Percentiles rank a stretch among this genome's conserved stretches.
These are phyloP conservation scores for Sebastes vulpes DNA, from an alignment of 2,797 vertebrate species.

Conservation along the genomic window DNA sequence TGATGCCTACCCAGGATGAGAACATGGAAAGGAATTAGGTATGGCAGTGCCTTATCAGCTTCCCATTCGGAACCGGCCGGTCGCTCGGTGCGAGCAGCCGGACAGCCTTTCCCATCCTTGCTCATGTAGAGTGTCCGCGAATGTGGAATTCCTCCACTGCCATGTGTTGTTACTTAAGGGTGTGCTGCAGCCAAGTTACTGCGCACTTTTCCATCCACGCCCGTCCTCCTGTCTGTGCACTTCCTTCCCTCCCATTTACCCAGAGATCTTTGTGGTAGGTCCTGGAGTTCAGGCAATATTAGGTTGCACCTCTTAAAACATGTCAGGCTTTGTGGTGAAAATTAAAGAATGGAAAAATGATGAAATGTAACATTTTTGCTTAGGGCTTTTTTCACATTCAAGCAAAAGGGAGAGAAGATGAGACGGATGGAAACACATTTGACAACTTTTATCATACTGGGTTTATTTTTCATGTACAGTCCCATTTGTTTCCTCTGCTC, in stretches of 20 bases:
- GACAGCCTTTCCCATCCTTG: constrained; percentile 63
- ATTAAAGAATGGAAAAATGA: constrained; percentile 90
- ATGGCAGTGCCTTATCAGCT: constrained; percentile 86
- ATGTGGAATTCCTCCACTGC: constrained; percentile 88
- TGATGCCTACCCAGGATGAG: constrained; percentile 91
- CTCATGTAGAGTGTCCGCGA: constrained; percentile 68
- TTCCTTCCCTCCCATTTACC: constrained; percentile 94
- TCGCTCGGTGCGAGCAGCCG: constrained; percentile 56
- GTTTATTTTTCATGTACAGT: constrained; percentile 67
- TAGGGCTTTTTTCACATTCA: constrained; percentile 66
- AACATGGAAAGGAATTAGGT: constrained; percentile 92
- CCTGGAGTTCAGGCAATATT: constrained; percentile 89
- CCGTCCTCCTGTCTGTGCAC: constrained; percentile 94
- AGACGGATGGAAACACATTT: constrained; percentile 73
- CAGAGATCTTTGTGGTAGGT: constrained; percentile 92
- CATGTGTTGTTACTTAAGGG: constrained; percentile 90
- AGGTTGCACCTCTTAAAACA: constrained; percentile 91
- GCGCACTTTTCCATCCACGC: constrained; percentile 94
- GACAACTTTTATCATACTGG: constrained; percentile 64
- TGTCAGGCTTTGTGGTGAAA: constrained; percentile 87
- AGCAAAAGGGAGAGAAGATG: constrained; percentile 62
- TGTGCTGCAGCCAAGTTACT: constrained; percentile 84
- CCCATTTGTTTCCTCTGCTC: constrained; percentile 17
- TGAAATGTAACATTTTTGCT: constrained; percentile 84
- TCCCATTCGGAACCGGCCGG: constrained; percentile 81